phyloP scores from a whole-genome alignment of 1,140 invertebrate species.

The Latrodectus geometricus region DNA sequence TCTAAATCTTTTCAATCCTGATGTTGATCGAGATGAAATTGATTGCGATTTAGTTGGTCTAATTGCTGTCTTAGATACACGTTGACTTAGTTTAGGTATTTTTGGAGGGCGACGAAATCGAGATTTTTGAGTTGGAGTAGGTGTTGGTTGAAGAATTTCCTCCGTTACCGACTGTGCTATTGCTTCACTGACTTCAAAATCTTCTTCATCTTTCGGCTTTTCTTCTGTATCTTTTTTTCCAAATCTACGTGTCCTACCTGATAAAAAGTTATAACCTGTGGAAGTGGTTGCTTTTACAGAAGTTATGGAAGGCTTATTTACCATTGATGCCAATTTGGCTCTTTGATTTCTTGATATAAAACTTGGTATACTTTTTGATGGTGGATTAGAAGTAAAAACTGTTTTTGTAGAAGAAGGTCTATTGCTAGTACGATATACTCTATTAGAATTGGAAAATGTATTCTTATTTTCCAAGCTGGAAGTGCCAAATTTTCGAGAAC shows the following conservation, averaged over 20 bases:
- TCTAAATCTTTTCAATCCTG: not conserved
- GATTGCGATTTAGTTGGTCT: not conserved
- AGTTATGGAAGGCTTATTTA: slow-evolving; percentile 7
- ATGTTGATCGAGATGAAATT: not conserved
- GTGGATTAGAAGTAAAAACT: not conserved
- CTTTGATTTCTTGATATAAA: slow-evolving; percentile 33
- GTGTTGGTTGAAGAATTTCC: not conserved
- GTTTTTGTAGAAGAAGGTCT: not conserved
- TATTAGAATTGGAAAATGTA: slow-evolving; percentile 2
- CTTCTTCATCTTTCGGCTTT: slow-evolving; percentile 25
- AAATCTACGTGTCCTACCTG: slow-evolving; percentile 25
- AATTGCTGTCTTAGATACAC: not conserved
- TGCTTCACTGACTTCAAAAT: slow-evolving; percentile 59
- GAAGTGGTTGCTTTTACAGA: slow-evolving; percentile 18
- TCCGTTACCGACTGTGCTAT: slow-evolving; percentile 35
- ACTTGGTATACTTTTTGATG: slow-evolving; percentile 32
- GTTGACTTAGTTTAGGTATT: slow-evolving; percentile 17
- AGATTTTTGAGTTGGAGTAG: not conserved
- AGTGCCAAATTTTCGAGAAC: slow-evolving; percentile 32
- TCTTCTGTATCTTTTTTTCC: slow-evolving; percentile 16
- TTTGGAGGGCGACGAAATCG: slow-evolving; percentile 33
- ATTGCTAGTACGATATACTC: not conserved
- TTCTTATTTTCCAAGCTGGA: not conserved
- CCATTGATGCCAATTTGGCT: not conserved
- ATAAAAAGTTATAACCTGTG: not conserved